A percentile compares a stretch with the other conserved stretches of the same genome.
Evolutionary conservation across 2,797 vertebrate genomes (phyloP).

Genomic region (Tinamus major): DNA sequence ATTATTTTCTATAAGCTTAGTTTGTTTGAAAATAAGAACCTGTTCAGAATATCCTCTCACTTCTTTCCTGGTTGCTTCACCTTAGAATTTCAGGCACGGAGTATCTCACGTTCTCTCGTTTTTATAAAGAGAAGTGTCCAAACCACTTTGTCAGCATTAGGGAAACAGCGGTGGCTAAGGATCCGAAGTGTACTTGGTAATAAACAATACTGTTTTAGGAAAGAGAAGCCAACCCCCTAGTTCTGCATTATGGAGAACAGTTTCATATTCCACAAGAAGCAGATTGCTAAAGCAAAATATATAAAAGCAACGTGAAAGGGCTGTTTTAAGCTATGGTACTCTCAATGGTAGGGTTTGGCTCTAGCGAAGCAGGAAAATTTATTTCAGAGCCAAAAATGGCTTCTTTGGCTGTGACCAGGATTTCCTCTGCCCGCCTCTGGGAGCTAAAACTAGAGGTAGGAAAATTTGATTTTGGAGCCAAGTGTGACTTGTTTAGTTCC

Average conservation of each 20-base stretch:
- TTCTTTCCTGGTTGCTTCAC: background rate
- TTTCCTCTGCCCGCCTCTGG: conserved; percentile 85
- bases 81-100: background rate
- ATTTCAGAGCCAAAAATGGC: conserved; percentile 81
- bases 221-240: conserved; percentile 35
- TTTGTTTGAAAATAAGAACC: background rate
- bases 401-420: conserved; percentile 84
- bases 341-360: conserved; percentile 73
- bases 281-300: conserved; percentile 75
- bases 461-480: conserved; percentile 85
- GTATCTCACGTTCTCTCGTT: background rate
- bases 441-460: conserved; percentile 81
- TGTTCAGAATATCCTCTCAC: background rate
- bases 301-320: conserved; percentile 70
- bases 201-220: conserved; percentile 9
- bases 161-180: background rate
- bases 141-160: background rate
- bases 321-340: conserved; percentile 73
- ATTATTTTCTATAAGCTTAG: background rate
- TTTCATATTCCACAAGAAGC: conserved; percentile 66
- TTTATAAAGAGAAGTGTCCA: background rate
- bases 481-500: conserved; percentile 82
- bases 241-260: conserved; percentile 57
- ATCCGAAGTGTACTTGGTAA: background rate
- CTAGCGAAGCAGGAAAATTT: conserved; percentile 79